Base-by-base conservation (phyloP, 2,888 invertebrate species). In the Protonemura montana region DNA sequence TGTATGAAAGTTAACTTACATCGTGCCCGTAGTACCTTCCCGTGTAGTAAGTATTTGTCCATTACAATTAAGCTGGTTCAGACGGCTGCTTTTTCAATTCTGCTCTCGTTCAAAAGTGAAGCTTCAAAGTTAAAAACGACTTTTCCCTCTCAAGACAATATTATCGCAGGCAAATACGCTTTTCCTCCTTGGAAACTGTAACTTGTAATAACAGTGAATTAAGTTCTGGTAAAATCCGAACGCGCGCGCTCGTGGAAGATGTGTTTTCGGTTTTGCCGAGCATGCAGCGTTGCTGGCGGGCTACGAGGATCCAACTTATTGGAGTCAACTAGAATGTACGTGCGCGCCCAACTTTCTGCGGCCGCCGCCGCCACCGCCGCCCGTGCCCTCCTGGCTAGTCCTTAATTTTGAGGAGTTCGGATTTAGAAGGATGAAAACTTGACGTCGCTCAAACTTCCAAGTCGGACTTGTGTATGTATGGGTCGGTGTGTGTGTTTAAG, bases 381-480 rank as follows among this genome's bases (percentile, higher is more conserved):
- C 41, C 6, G 41, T 5, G 41, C 35, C 35, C 35, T 35, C 35
- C 35, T 35, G 59, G 21, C 59, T 59, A 10, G 59, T 59, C 59
- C 59, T 59, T 59, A 59, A 59, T 59, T 59, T 59, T 59, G 59
- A 59, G 59, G 59, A 59, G 59, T 59, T 59, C 59, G 59, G 59
- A 59, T 59, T 59, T 59, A 59, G 59, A 59, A 10, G 59, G 59
- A 59, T 59, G 59, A 59, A 59, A 59, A 59, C 59, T 59, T 59
- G 16, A 21, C 59, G 13, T 59, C 59, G 59, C 59, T 59, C 59
- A 59, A 59, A 59, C 59, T 59, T 59, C 21, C 59, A 59, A 59
- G 59, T 59, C 59, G 59, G 59, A 59, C 59, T 59, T 59, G 59
- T 21, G 59, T 21, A 59, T 59, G 3, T 59, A 21, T 7, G 59